Evolutionary conservation across 2,888 invertebrate species (phyloP), one percentile per base, ranked within the genome.

Genomic region (Clusia tigrina): DNA sequence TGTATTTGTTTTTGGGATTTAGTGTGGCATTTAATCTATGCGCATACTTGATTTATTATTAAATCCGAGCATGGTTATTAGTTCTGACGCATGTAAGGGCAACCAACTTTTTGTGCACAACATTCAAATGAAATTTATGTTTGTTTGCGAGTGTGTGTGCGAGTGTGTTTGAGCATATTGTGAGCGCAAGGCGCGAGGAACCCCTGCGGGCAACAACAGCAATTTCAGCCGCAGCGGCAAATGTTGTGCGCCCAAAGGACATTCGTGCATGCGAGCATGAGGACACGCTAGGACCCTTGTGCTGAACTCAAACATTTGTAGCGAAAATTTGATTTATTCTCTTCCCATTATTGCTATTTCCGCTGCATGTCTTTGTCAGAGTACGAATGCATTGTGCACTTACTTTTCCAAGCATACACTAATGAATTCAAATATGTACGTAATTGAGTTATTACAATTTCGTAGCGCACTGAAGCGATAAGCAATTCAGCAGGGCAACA

Each of bases 361-460:
- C 24, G n/a, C 17, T 32, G 18, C 26, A 22, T 58, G 25, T 42
- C n/a, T 58, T 62, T 64, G 56, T 26, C 18, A 2, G n/a, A 20
- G 48, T 20, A 48, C 22, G 48, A 2, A 6, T 48, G 20, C 48
- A 48, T 48, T 25, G 26, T 23, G 48, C 26, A 48, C 2, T 52
- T 52, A n/a, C n/a, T n/a, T n/a, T n/a, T n/a, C n/a, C n/a, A n/a
- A n/a, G n/a, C n/a, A 17, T 38, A 59, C 74, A 71, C 76, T 78
- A 80, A 78, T 80, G 74, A 79, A 79, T 77, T 79, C 79, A 80
- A 80, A 79, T 79, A 73, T 75, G 78, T 77, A 75, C 75, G 72
- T 79, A 79, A 79, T 79, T 79, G 80, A 79, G 79, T 79, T 79
- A 79, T 79, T 78, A 78, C 77, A 76, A 73, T 77, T 77, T 77